Base-by-base conservation (phyloP, 2,113 vertebrate genomes). In the zebrafish (Danio rerio) region DNA sequence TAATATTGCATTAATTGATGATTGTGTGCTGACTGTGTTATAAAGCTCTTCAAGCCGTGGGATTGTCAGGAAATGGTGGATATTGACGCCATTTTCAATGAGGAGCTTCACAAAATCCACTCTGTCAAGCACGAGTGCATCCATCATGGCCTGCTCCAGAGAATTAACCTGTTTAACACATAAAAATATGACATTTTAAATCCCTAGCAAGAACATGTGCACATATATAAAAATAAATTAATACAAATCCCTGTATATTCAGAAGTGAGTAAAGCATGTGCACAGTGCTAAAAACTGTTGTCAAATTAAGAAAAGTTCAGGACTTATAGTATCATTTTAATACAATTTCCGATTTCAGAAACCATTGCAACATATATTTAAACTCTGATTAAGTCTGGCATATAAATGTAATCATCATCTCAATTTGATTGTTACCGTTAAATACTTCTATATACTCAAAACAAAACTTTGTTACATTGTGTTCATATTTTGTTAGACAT, bases 61-160 rank as follows among this genome's bases (percentile, higher is more conserved):
- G 78, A 99, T 99, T 47, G 96, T 99, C 72, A 99, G 96, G 80
- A 99, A 98, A 82, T 95, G 95, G n/a, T 99, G 97, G 92, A 99
- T 98, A 75, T 96, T 98, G 69, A 99, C 97, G 13, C 98, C 98
- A 0, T 99, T 99, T 86, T 99, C 98, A 58, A 99, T 96, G 18
- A 99, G 92, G 8, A 99, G 94, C 81, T 96, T 99, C 81, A 99
- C 97, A 70, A 99, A 99, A 86, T 99, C 98, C 16, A 98, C 96
- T 47, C 98, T 93, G 82, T 99, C 98, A 81, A 99, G 88, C 61
- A 99, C 96, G 42, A 98, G 87, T 0, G 98, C 98, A 0, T 99
- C 98, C 91, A 99, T 93, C 98, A 99, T 99, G 9, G 96, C 96
- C 89, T 99, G 98, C 76, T 99, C 98, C 90, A 99, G 88, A 9